Conservation (phyloP, 2,797 vertebrate genomes). For the Enteromius anoplus region DNA sequence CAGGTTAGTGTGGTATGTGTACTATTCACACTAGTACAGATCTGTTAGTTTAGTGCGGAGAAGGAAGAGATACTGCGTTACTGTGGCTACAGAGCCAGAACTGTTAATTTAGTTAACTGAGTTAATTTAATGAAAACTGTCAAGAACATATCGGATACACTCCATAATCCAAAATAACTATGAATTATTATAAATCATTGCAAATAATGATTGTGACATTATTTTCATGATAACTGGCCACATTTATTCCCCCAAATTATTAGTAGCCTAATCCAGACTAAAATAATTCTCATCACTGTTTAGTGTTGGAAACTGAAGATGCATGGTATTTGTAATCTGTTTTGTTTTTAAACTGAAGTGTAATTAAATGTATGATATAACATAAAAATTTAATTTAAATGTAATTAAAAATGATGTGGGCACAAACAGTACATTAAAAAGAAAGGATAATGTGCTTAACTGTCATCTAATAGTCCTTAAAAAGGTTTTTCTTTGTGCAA, state of each 20-base stretch:
- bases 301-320: not conserved
- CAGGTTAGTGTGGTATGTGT: conserved; percentile 41
- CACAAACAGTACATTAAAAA: not conserved
- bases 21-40: conserved; percentile 27
- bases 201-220: not conserved
- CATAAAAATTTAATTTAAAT: not conserved
- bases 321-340: not conserved
- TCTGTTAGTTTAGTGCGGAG: conserved; percentile 15
- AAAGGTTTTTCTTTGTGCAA: not conserved
- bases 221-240: not conserved
- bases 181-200: too few relatives aligned
- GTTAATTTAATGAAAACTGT: not conserved
- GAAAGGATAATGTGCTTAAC: not conserved
- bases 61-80: not conserved
- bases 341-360: not conserved
- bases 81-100: not conserved
- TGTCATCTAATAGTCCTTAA: not conserved
- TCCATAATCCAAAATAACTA: not conserved
- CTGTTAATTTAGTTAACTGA: not conserved
- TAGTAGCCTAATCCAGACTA: not conserved
- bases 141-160: not conserved
- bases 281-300: not conserved
- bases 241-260: not conserved
- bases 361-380: not conserved
- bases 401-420: not conserved